Percentiles rank a stretch among this genome's conserved stretches.
phyloP scores from a whole-genome alignment of 1,140 invertebrate species.

The Drosophila ambigua region DNA sequence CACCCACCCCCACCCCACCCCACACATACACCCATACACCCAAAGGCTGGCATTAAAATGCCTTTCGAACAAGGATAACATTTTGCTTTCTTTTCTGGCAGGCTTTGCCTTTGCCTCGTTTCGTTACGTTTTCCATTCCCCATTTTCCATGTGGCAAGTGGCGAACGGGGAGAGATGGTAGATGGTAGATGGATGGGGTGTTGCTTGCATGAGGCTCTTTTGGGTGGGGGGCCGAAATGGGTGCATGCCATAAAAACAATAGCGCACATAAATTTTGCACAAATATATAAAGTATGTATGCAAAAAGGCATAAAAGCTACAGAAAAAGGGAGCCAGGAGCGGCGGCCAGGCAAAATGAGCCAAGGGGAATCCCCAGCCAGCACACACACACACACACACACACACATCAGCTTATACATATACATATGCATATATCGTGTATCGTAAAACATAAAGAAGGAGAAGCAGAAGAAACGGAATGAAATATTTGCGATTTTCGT shows the following conservation, averaged over 20 bases:
- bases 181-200: constrained; percentile 28
- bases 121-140: no score
- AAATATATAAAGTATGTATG: constrained; percentile 83
- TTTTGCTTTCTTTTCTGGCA: constrained; percentile 55
- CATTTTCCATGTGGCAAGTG: no score
- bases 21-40: constrained; percentile 5
- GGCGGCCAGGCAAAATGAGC: constrained; percentile 17
- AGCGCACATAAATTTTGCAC: constrained; percentile 82
- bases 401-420: constrained; percentile 39
- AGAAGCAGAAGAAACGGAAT: constrained; percentile 15
- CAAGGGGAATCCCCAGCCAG: constrained; percentile 14
- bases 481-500: constrained; percentile 57
- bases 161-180: background rate
- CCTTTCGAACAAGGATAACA: constrained; percentile 69
- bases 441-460: constrained; percentile 73
- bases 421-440: no score
- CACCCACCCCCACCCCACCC: constrained; percentile 9
- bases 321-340: constrained; percentile 33
- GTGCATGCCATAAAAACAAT: constrained; percentile 83
- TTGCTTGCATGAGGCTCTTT: constrained; percentile 46
- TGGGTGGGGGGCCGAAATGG: constrained; percentile 61
- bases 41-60: constrained; percentile 42
- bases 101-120: constrained; percentile 33
- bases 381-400: constrained; percentile 20
- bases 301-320: constrained; percentile 77